Base-by-base conservation (phyloP, 2,888 invertebrate species). In the Fragum fragum region DNA sequence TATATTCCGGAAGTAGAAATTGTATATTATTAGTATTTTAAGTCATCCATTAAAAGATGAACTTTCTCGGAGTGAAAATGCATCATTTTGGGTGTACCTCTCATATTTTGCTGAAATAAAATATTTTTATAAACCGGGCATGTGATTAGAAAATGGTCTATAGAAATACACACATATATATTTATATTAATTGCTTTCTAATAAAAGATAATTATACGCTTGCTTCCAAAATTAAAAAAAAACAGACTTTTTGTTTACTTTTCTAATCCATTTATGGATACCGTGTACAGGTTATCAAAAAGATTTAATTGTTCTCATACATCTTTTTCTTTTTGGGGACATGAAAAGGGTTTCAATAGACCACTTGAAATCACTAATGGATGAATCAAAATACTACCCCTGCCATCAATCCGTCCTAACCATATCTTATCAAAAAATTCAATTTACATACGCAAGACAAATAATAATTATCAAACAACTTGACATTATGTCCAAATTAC, bases 21-120 rank as follows among this genome's bases (percentile, higher is more conserved):
- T 47, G 5, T 47, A 16, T n/a, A 3, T 18, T 47, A 9, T 47
- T 47, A 32, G 61, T 61, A 61, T 61, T 61, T 61, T 32, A 61
- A 61, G 29, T 61, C 61, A 61, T 61, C 61, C 61, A 61, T 61
- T 61, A 14, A 5, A 61, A 61, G 61, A 61, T 61, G 61, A 61
- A 61, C 61, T 28, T 61, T 61, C 32, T 32, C 26, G 18, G 29
- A 18, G 18, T 7, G 32, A 61, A 61, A 61, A 61, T 32, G n/a
- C 32, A 61, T 57, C 57, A 57, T 57, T 47, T 47, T 47, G 47
- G 47, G n/a, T 9, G 47, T 47, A 47, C 47, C 47, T 47, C 47
- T 47, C 2, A 18, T 9, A n/a, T 18, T 47, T 16, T 14, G 3
- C 47, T 47, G 47, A 47, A 47, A 47, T 47, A 14, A n/a, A 47